Conservation (phyloP, 2,888 invertebrate genomes). For the Megalurothrips usitatus region DNA sequence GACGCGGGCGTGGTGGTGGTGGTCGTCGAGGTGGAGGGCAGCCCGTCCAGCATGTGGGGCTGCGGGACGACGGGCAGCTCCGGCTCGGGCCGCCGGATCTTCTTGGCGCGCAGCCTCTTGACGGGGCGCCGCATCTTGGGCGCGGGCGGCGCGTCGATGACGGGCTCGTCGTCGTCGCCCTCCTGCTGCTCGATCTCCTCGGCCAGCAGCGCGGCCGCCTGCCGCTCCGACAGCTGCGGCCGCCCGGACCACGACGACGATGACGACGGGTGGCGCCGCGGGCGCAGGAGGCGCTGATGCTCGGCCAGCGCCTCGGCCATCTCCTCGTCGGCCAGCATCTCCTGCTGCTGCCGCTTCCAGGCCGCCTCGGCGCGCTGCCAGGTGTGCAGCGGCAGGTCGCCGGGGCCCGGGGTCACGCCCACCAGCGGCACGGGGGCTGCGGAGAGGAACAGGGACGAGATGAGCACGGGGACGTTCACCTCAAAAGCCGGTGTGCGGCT, state of each 20-base stretch:
- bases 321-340: conserved; percentile 15
- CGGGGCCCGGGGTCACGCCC: not conserved
- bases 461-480: no score
- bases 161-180: not conserved
- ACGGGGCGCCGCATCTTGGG: not conserved
- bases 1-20: not conserved
- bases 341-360: not conserved
- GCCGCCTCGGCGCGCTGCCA: conserved; percentile 22
- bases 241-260: not conserved
- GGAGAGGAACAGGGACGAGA: not conserved
- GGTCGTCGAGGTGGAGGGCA: not conserved
- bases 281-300: not conserved
- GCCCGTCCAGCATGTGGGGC: conserved; percentile 11
- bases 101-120: not conserved
- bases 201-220: conserved; percentile 20
- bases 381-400: conserved; percentile 14
- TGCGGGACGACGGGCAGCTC: conserved; percentile 9
- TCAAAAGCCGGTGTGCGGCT: no score
- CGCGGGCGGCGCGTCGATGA: conserved; percentile 12
- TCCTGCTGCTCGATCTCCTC: conserved; percentile 3
- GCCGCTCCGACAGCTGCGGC: not conserved
- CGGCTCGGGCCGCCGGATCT: not conserved
- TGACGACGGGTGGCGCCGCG: not conserved
- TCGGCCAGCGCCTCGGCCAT: not conserved
- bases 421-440: not conserved